These are phyloP conservation scores for Melanotaenia boesemani DNA, from an alignment of 2,797 vertebrate species.

Conservation along the genomic window DNA sequence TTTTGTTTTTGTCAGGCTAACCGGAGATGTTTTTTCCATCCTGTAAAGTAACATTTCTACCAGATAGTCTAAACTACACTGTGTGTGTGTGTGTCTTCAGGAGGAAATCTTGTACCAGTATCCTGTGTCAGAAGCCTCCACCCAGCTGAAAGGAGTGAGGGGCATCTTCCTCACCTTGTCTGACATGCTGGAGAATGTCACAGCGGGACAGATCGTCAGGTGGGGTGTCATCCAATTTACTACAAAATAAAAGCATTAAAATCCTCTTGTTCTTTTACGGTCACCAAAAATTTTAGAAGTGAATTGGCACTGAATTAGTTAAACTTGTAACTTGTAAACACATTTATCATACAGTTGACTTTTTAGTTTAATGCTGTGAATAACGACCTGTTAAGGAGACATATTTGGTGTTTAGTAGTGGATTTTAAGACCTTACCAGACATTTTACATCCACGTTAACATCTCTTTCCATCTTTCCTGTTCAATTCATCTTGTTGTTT, in stretches of 20 bases:
- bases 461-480: background rate
- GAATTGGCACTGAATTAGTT: background rate
- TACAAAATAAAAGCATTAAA: too few relatives aligned
- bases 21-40: slow-evolving; percentile 30
- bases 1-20: slow-evolving; percentile 22
- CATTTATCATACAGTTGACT: background rate
- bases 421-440: background rate
- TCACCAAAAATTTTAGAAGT: background rate
- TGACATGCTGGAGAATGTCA: slow-evolving; percentile 96
- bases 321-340: background rate
- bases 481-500: background rate
- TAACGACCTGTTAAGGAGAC: background rate
- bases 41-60: background rate
- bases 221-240: slow-evolving; percentile 35
- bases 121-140: slow-evolving; percentile 89
- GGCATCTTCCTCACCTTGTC: slow-evolving; percentile 96
- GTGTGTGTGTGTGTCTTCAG: slow-evolving; percentile 60
- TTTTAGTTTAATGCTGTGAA: background rate
- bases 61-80: background rate
- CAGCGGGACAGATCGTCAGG: slow-evolving; percentile 92
- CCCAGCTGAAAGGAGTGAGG: slow-evolving; percentile 91
- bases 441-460: background rate
- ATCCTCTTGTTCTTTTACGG: background rate
- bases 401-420: too few relatives aligned
- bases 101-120: slow-evolving; percentile 97